These are phyloP conservation scores for Hephaestus fuliginosus DNA, from an alignment of 2,797 vertebrate genomes.

Conservation along the genomic window DNA sequence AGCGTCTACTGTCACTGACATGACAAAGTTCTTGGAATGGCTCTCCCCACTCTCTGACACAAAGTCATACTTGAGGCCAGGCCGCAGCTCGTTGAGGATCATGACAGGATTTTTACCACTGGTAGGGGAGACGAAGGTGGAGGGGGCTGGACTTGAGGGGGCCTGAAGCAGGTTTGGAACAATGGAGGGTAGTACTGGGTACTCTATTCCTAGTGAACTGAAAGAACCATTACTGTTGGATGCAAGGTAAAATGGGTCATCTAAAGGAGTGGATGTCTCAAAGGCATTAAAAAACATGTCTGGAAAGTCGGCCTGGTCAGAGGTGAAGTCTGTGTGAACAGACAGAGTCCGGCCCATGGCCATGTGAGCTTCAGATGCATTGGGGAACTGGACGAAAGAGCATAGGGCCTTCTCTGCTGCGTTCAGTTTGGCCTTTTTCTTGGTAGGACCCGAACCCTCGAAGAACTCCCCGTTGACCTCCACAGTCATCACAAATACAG, in stretches of 20 bases:
- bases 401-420: constrained; percentile 93
- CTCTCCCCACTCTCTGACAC: constrained; percentile 95
- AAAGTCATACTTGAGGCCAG: constrained; percentile 93
- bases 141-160: constrained; percentile 70
- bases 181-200: constrained; percentile 68
- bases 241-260: constrained; percentile 86
- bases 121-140: constrained; percentile 74
- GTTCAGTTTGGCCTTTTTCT: constrained; percentile 95
- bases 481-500: constrained; percentile 93
- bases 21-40: constrained; percentile 95
- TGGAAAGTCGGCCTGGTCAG: constrained; percentile 92
- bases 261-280: constrained; percentile 83
- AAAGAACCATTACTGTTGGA: constrained; percentile 87
- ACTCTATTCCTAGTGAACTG: constrained; percentile 80
- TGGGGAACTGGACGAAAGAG: constrained; percentile 94
- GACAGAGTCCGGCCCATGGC: constrained; percentile 91
- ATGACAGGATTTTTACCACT: constrained; percentile 94
- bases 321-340: constrained; percentile 93
- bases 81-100: constrained; percentile 95
- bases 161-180: constrained; percentile 81
- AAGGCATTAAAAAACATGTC: constrained; percentile 94
- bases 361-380: constrained; percentile 91
- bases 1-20: constrained; percentile 91
- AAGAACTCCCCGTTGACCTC: constrained; percentile 95
- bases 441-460: constrained; percentile 92